Evolutionary conservation across 2,113 vertebrate genomes (phyloP), one percentile per base, ranked within the genome.

Genomic region (Sphaerodactylus townsendi): DNA sequence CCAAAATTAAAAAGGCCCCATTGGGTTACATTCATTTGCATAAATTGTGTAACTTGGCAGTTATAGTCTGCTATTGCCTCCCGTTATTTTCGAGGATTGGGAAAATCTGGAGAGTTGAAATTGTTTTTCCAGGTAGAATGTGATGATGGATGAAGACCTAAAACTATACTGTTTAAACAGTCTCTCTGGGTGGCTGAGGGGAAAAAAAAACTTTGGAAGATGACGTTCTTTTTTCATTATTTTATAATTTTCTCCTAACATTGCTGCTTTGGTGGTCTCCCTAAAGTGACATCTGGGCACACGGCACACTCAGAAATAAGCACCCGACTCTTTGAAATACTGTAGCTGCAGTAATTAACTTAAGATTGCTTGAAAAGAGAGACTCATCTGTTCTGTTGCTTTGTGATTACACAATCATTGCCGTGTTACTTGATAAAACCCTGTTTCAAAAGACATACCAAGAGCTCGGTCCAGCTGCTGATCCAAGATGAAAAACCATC

Each of bases 381-480:
- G 65, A 85, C 89, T 77, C 33, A 33, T 79, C 69, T 85, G 6
- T 91, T 94, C 80, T 90, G 83, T 90, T 92, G 82, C 71, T 90
- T 85, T 88, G 85, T 79, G 89, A 85, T 88, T 88, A 88, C 87
- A 66, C 46, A 84, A 92, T 89, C 89, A 83, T 83, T 73, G 79
- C 86, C 90, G 93, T 91, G 91, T 93, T 92, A 91, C 89, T 89
- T 88, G 74, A 78, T 88, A 85, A 92, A 93, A 90, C 82, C 81
- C 88, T 83, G 50, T 72, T 84, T 92, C 86, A 91, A 92, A 92
- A 85, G 86, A 90, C 85, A 89, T 82, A 85, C 86, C 73, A 87
- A 77, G 84, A 79, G 87, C 89, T 92, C 64, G 62, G 79, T 91
- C 89, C 91, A 95, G 92, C 92, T 95, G 93, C 92, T 92, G 86